Percentiles rank a stretch among this genome's conserved stretches.
Evolutionary conservation across 2,113 vertebrate species (phyloP).

Genomic region (Scalopus aquaticus): DNA sequence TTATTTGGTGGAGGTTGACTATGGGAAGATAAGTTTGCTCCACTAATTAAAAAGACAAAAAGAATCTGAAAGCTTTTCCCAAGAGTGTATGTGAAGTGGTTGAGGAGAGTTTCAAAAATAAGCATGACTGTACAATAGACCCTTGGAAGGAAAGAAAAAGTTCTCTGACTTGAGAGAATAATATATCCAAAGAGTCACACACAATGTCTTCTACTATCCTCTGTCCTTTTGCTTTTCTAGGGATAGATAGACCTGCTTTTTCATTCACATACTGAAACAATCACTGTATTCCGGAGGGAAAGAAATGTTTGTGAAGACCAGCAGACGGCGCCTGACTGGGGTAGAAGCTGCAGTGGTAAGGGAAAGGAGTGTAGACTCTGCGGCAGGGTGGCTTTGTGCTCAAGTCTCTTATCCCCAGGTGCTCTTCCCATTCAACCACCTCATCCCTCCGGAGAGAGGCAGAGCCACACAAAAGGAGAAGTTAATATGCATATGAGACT

Average conservation of each 20-base stretch:
- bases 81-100: background rate
- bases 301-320: slow-evolving; percentile 54
- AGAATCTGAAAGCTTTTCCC: background rate
- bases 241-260: background rate
- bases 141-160: slow-evolving; percentile 17
- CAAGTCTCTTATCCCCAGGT: background rate
- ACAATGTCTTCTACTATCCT: background rate
- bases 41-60: background rate
- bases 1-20: background rate
- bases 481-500: slow-evolving; percentile 12
- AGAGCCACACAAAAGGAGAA: background rate
- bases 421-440: background rate
- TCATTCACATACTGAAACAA: slow-evolving; percentile 4
- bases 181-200: background rate
- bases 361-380: background rate
- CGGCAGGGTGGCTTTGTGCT: background rate
- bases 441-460: background rate
- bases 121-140: background rate
- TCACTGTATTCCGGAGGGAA: slow-evolving; percentile 17
- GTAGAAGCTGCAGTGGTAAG: slow-evolving; percentile 1
- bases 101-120: background rate
- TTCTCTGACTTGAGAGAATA: background rate
- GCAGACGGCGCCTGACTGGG: slow-evolving; percentile 65
- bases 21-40: background rate
- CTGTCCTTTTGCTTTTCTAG: background rate